Base-by-base conservation (phyloP, 2,797 vertebrate species). In the Sciurus vulgaris region DNA sequence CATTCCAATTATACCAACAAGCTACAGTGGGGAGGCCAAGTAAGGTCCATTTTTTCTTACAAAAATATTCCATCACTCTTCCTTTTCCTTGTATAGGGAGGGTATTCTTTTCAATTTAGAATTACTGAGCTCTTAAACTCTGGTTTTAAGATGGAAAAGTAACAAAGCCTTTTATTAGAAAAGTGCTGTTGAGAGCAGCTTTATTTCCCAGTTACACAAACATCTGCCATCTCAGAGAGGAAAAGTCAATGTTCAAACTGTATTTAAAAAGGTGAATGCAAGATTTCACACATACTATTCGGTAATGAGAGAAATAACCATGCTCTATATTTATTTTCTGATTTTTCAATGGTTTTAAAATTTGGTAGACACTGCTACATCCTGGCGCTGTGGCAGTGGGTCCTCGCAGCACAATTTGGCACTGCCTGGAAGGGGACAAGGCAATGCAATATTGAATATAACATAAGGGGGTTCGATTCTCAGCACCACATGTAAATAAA, bases 81-180 rank as follows among this genome's bases (percentile, higher is more conserved):
- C 51, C 26, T 82, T 77, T 38, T 65, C 74, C n/a, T 95, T 70
- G 2, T 65, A 33, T 22, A 91, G 90, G 61, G 95, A 91, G 54
- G 4, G 86, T 67, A 92, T 77, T 88, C 51, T 70, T 94, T 82
- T 72, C 78, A 30, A 77, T 73, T 94, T 54, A 82, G 26, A 63
- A 14, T 28, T 54, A 51, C 61, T 94, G 91, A 82, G 14, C 70
- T 95, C 78, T 87, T 89, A 89, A 95, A 69, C 56, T 63, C 67
- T 35, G 38, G 41, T 63, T 95, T 96, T 91, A 97, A 96, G 93
- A 91, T 89, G 93, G 95, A 97, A 98, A 98, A 88, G 22, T 20
- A 33, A 95, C 2, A 2, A 93, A 81, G 54, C 2, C 33, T 96
- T 89, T 84, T 96, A 63, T 89, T 83, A 13, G 93, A 95, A 95